Base-by-base conservation (phyloP, 2,888 invertebrate species). In the Atherix ibis region DNA sequence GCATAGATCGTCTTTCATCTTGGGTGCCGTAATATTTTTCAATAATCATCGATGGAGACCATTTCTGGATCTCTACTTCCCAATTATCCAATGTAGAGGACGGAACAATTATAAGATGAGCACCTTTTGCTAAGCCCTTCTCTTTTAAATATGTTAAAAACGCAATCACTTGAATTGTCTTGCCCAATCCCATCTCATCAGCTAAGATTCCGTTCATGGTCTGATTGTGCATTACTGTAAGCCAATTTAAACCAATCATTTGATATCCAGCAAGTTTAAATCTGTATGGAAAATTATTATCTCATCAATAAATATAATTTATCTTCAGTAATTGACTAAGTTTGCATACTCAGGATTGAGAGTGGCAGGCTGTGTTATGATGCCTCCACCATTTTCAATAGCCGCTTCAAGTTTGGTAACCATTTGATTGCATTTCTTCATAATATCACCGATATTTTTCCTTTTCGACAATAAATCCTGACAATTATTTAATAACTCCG, bases 121-220 rank as follows among this genome's bases (percentile, higher is more conserved):
- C 87, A 9, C 78, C 82, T 40, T 66, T 67, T 2, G 71, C 67
- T 28, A 75, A 71, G 1, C 73, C 73, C 0, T 74, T 72, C 53
- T 92, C 84, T 58, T 88, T 81, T 12, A 95, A 64, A 53, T 92
- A 82, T 0, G 89, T 83, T 2, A 92, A 66, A 60, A 91, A 91
- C 0, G 91, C 76, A 43, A 92, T 88, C n/a, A 89, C 79, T 58
- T 92, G 91, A 42, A 92, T 77, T 0, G 92, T 92, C 63, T 92
- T 92, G 4, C 91, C 91, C 3, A 92, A 64, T 1, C 91, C 91
- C 95, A 97, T 97, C 66, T 97, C 95, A 56, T 97, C 95, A 0
- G 94, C 95, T 41, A 97, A 65, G 48, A 97, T 94, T 1, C 91
- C 91, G 50, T 94, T 94, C 27, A 95, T 77, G 10, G 79, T 76